A percentile compares a stretch with the other conserved stretches of the same genome.
These are phyloP conservation scores for Parascotia fuliginaria DNA, from an alignment of 2,888 invertebrate genomes.

Conservation along the genomic window DNA sequence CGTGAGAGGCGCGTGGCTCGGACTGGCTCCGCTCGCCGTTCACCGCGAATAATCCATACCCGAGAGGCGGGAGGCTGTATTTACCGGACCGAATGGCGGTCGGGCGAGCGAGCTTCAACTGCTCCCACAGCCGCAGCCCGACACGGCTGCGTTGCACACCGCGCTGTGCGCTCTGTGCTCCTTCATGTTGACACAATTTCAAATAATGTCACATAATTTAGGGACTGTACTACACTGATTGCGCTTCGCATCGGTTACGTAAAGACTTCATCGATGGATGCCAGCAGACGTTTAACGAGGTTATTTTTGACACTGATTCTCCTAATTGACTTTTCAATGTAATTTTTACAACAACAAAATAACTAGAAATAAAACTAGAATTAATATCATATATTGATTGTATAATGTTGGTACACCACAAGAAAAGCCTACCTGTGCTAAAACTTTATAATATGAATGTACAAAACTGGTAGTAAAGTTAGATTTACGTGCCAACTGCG, in stretches of 20 bases:
- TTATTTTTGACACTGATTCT: slow-evolving; percentile 32
- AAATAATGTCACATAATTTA: slow-evolving; percentile 75
- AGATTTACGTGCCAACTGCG: slow-evolving; percentile 24
- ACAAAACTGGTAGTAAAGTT: slow-evolving; percentile 7
- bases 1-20: slow-evolving; percentile 75
- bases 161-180: slow-evolving; percentile 52
- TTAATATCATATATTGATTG: slow-evolving; percentile 1
- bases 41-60: slow-evolving; percentile 82
- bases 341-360: slow-evolving; percentile 25
- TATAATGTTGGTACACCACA: not conserved
- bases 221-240: slow-evolving; percentile 60
- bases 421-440: no score
- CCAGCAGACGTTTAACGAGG: slow-evolving; percentile 28
- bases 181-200: slow-evolving; percentile 81
- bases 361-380: slow-evolving; percentile 5
- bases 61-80: slow-evolving; percentile 80
- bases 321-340: slow-evolving; percentile 32
- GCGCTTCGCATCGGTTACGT: slow-evolving; percentile 50
- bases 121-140: slow-evolving; percentile 61
- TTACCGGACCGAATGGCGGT: slow-evolving; percentile 81
- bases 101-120: slow-evolving; percentile 69
- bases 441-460: no score
- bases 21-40: slow-evolving; percentile 73
- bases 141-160: slow-evolving; percentile 49
- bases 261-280: slow-evolving; percentile 38